A percentile compares a stretch with the other conserved stretches of the same genome.
phyloP scores from a whole-genome alignment of 2,113 vertebrate genomes.

The Petrocephalus zakoni region DNA sequence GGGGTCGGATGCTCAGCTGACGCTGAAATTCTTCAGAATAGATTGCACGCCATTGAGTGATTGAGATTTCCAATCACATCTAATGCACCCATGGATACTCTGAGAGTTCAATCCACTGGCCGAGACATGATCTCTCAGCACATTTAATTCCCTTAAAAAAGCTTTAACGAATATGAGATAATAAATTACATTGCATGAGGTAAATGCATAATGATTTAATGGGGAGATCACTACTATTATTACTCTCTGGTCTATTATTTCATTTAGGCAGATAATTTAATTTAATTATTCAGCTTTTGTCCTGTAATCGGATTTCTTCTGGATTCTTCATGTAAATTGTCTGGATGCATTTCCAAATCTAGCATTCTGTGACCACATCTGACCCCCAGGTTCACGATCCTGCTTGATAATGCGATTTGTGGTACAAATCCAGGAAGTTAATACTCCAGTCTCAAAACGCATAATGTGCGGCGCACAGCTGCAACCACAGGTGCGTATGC shows the following conservation, averaged over 20 bases:
- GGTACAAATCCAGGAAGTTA: neutral
- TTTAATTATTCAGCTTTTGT: conserved; percentile 60
- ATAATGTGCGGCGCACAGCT: neutral
- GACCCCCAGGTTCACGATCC: neutral
- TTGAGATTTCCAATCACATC: conserved; percentile 48
- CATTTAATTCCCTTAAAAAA: conserved; percentile 39
- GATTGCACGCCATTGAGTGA: conserved; percentile 45
- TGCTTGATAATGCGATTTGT: neutral
- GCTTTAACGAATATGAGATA: conserved; percentile 39
- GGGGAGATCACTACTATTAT: conserved; percentile 49
- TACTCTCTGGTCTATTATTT: conserved; percentile 54
- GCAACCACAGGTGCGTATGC: neutral
- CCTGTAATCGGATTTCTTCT: conserved; percentile 55
- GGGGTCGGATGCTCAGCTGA: conserved; percentile 12
- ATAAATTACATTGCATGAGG: conserved; percentile 43
- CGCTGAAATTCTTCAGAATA: conserved; percentile 41
- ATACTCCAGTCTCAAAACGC: neutral
- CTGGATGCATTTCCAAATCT: conserved; percentile 33
- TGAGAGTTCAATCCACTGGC: conserved; percentile 39
- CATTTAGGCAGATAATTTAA: conserved; percentile 55
- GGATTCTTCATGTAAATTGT: conserved; percentile 55
- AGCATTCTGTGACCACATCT: neutral
- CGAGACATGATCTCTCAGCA: conserved; percentile 27
- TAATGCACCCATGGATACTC: conserved; percentile 47
- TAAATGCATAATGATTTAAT: conserved; percentile 49